Conservation (phyloP, 2,888 invertebrate species). For the Smittia sp. region DNA sequence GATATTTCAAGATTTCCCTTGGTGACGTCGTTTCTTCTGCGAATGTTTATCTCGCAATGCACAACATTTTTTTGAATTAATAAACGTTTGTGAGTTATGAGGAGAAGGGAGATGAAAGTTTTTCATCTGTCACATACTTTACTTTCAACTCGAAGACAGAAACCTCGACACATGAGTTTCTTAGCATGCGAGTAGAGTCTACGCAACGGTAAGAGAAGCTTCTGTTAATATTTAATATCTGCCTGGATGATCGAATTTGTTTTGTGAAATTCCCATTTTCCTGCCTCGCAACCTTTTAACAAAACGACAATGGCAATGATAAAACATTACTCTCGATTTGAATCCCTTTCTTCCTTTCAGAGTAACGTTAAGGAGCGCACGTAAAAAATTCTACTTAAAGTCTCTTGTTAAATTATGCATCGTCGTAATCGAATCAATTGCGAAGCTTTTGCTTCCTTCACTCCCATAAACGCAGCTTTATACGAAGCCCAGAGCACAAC, state of each 20-base stretch:
- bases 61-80: conserved; percentile 26
- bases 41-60: conserved; percentile 8
- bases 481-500: neutral
- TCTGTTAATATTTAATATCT: conserved; percentile 35
- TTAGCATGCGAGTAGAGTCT: conserved; percentile 4
- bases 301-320: conserved; percentile 17
- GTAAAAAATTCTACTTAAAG: neutral
- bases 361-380: no score
- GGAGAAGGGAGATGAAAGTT: conserved; percentile 17
- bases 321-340: neutral
- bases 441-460: conserved; percentile 1
- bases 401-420: conserved; percentile 38
- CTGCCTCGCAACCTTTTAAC: conserved; percentile 2
- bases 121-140: conserved; percentile 39
- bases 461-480: neutral
- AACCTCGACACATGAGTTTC: conserved; percentile 15
- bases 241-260: neutral
- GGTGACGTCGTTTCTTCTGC: conserved; percentile 1
- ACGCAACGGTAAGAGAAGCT: neutral
- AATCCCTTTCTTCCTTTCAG: no score
- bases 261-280: conserved; percentile 3
- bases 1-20: neutral
- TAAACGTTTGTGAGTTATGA: conserved; percentile 2
- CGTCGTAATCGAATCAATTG: conserved; percentile 35
- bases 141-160: conserved; percentile 29